These are phyloP conservation scores for Heteromyza rotundicornis DNA, from an alignment of 2,888 invertebrate genomes.

Conservation along the genomic window DNA sequence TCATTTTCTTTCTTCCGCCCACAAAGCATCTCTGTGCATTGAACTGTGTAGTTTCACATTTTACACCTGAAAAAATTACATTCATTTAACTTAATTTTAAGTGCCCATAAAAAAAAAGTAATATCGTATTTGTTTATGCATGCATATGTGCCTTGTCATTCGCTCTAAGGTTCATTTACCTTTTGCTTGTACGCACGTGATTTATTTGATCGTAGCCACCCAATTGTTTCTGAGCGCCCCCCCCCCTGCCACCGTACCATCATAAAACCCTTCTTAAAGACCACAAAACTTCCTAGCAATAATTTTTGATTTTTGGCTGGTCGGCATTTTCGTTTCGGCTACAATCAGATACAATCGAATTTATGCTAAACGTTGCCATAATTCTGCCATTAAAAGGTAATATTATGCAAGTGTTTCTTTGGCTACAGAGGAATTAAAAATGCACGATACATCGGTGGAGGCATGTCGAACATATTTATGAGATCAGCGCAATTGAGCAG, in stretches of 20 bases:
- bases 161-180: background rate
- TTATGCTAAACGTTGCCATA: conserved; percentile 1
- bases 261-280: background rate
- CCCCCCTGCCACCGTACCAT: no score
- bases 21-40: no score
- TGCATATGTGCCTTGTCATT: background rate
- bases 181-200: background rate
- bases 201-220: background rate
- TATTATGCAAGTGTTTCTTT: background rate
- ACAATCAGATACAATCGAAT: background rate
- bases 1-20: no score
- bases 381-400: background rate
- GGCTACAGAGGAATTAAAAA: background rate
- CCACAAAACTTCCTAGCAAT: background rate
- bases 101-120: no score
- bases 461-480: no score
- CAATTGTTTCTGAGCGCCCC: background rate
- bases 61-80: no score
- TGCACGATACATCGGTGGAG: background rate
- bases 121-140: no score
- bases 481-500: no score
- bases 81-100: no score
- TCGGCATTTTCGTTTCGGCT: background rate
- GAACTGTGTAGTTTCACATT: no score
- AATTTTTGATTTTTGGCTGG: background rate